A percentile compares a stretch with the other conserved stretches of the same genome.
These are phyloP conservation scores for Coenobita brevimanus DNA, from an alignment of 1,140 invertebrate species.

Conservation along the genomic window DNA sequence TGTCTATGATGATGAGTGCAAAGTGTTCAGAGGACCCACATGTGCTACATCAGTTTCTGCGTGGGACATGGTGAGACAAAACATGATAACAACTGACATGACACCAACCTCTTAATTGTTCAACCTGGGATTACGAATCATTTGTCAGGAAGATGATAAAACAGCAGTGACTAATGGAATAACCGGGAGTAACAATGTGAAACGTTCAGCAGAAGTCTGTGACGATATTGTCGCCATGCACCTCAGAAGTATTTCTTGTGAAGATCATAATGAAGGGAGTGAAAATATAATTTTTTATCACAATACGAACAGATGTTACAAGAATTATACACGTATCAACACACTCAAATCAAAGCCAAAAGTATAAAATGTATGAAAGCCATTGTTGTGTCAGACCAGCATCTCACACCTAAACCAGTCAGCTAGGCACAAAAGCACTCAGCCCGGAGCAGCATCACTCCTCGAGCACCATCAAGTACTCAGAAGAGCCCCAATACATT, in stretches of 20 bases:
- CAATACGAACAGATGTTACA: neutral
- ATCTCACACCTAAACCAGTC: neutral
- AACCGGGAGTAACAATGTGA: neutral
- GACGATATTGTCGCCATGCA: neutral
- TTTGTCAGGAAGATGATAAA: neutral
- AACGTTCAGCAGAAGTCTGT: slow-evolving; percentile 2
- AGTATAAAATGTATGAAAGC: neutral
- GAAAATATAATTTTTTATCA: neutral
- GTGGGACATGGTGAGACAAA: no score
- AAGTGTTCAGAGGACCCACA: no score
- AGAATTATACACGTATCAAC: neutral
- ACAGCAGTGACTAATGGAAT: neutral
- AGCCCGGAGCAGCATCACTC: neutral
- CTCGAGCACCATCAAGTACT: neutral
- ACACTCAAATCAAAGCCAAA: neutral
- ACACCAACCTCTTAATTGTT: neutral
- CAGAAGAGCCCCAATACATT: no score
- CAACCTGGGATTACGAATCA: neutral
- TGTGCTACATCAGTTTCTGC: neutral
- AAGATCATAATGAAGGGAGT: neutral
- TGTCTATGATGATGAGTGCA: no score
- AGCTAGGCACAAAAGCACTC: neutral
- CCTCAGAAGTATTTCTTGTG: neutral
- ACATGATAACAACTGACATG: neutral
- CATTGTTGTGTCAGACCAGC: neutral